Conservation (phyloP, 2,797 vertebrate species). For the Chloroceryle amazona region DNA sequence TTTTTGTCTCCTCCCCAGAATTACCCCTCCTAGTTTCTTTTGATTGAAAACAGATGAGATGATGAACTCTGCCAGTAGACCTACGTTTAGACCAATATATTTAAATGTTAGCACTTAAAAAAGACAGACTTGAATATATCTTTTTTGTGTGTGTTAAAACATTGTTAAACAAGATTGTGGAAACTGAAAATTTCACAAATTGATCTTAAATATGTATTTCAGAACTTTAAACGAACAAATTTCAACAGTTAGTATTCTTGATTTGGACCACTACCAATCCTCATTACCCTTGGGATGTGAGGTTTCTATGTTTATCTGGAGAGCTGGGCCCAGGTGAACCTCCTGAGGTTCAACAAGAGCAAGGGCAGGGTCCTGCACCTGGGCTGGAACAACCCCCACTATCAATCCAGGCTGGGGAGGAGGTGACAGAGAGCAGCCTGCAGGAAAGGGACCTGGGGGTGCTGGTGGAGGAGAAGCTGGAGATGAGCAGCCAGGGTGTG, state of each 20-base stretch:
- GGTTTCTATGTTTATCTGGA: background rate
- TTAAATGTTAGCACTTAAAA: background rate
- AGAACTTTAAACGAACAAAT: background rate
- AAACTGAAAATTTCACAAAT: background rate
- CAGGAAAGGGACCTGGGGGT: no score
- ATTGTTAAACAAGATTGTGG: background rate
- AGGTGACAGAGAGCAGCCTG: no score
- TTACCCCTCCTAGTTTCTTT: background rate
- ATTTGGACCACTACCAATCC: background rate
- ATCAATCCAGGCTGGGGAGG: no score
- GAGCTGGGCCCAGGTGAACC: background rate
- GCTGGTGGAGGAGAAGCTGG: no score
- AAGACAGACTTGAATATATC: background rate
- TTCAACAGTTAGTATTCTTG: background rate
- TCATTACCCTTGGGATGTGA: background rate
- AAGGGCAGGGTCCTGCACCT: no score
- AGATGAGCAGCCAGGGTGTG: no score
- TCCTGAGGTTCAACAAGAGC: no score
- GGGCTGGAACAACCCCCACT: no score
- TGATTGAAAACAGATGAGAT: background rate
- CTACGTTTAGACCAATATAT: background rate
- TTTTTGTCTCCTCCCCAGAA: background rate
- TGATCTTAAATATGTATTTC: background rate
- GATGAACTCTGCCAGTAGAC: background rate
- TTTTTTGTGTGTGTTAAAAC: background rate